Evolutionary conservation across 2,888 invertebrate species (phyloP), one percentile per base, ranked within the genome.

Genomic region (Agrenia bidenticulata): DNA sequence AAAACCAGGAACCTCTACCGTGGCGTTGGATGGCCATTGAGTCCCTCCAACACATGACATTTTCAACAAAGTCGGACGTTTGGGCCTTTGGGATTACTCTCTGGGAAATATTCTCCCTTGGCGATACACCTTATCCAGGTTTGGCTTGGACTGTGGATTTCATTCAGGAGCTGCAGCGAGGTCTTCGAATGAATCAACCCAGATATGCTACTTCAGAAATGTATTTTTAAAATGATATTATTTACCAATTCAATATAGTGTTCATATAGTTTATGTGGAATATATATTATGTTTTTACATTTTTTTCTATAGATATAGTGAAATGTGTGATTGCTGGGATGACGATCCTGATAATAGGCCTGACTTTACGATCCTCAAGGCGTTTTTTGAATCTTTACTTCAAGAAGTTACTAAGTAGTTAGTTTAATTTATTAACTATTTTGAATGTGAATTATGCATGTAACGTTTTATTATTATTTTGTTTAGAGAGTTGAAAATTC

Each of bases 11-110:
- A 41, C 64, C 64, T 13, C 39, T 64, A 9, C 64, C 64, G 7
- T 59, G 54, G 59, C 9, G 64, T 17, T 64, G 64, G 64, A 60
- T 64, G 61, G 24, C 55, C 4, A 49, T 61, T 4, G 64, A 64
- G 45, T 61, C 64, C 11, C 41, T 64, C 17, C 4, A 19, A 24
- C 37, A 37, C 21, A 37, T 64, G 26, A 1, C 26, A 15, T 64
- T 64, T 39, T 61, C 61, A 13, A 49, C 54, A 1, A 41, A 53
- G 2, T 55, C 55, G 2, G 64, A 64, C 24, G 56, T 61, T n/a
- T 64, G 64, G 64, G 32, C 60, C 15, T 61, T 23, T 27, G 64
- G 58, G 13, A 24, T 58, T n/a, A 24, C 27, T 2, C 49, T 58
- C 2, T 58, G 19, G 19, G 64, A 64, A 50, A 56, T 64, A 27